These are phyloP conservation scores for Urocolius indicus DNA, from an alignment of 2,113 vertebrate species.

Conservation along the genomic window DNA sequence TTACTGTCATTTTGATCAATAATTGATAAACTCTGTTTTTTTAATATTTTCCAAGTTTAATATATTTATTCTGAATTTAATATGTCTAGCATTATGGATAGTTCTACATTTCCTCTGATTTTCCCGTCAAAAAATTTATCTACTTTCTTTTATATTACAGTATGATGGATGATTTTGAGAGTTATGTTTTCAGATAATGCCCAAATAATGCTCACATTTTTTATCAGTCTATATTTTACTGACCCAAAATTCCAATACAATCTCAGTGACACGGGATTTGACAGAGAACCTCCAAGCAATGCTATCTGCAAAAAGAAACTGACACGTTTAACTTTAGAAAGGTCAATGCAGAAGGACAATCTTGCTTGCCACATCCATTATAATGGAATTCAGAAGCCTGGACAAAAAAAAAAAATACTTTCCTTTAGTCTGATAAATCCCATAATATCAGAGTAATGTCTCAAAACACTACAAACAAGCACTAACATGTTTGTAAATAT, in stretches of 20 bases:
- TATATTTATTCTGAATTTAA: too few species aligned
- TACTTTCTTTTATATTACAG: neutral
- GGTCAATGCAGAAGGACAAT: slow-evolving; percentile 26
- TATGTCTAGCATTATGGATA: neutral
- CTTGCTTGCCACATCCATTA: neutral
- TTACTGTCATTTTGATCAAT: slow-evolving; percentile 1
- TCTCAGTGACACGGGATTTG: slow-evolving; percentile 7
- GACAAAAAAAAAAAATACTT: neutral
- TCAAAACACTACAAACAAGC: neutral
- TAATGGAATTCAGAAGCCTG: neutral
- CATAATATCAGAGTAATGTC: neutral
- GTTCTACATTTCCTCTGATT: neutral
- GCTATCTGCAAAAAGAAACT: slow-evolving; percentile 33
- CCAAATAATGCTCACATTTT: neutral
- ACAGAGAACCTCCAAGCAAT: slow-evolving; percentile 41
- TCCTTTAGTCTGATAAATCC: neutral
- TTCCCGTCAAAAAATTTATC: neutral
- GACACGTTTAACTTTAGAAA: slow-evolving; percentile 25
- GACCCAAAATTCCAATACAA: slow-evolving; percentile 10
- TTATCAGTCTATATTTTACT: neutral
- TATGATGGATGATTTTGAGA: neutral
- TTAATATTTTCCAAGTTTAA: neutral
- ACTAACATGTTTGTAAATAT: neutral
- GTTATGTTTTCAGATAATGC: neutral
- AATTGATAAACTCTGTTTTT: neutral